Evolutionary conservation across 1,140 invertebrate genomes (phyloP).

Genomic region (Drosophila novamexicana): DNA sequence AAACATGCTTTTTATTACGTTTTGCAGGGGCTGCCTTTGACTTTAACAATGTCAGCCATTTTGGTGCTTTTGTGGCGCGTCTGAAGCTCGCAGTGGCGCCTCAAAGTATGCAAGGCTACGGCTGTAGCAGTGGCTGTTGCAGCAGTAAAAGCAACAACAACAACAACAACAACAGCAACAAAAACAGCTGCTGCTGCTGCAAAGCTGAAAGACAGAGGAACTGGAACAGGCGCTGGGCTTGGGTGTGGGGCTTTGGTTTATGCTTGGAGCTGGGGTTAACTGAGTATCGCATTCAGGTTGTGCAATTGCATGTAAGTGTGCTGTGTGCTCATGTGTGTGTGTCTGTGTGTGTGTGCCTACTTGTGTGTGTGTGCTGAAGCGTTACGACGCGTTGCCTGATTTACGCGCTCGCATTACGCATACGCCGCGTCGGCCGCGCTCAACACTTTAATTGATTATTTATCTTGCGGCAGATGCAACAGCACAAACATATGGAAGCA

Average conservation of each 20-base stretch:
- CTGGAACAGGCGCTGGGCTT: constrained; percentile 19
- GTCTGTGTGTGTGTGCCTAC: background rate
- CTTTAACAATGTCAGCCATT: constrained; percentile 76
- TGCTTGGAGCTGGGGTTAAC: background rate
- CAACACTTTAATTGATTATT: constrained; percentile 73
- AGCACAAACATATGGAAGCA: background rate
- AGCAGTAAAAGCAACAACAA: background rate
- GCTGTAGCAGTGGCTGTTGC: background rate
- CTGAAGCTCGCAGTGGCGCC: constrained; percentile 12
- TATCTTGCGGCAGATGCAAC: constrained; percentile 43
- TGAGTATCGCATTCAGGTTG: constrained; percentile 32
- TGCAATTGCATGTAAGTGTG: constrained; percentile 44
- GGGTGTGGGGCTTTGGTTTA: background rate
- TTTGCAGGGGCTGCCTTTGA: constrained; percentile 50
- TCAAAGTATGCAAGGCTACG: constrained; percentile 21
- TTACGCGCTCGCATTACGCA: constrained; percentile 59
- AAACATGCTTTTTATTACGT: constrained; percentile 40
- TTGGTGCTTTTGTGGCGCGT: constrained; percentile 60
- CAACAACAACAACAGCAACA: background rate
- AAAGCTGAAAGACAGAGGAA: constrained; percentile 24
- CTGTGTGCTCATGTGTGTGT: background rate
- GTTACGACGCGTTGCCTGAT: constrained; percentile 19
- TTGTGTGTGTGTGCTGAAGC: background rate
- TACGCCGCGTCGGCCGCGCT: constrained; percentile 29
- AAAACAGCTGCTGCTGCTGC: background rate